Base-by-base conservation (phyloP, 2,113 vertebrate genomes). In the Gadus macrocephalus region DNA sequence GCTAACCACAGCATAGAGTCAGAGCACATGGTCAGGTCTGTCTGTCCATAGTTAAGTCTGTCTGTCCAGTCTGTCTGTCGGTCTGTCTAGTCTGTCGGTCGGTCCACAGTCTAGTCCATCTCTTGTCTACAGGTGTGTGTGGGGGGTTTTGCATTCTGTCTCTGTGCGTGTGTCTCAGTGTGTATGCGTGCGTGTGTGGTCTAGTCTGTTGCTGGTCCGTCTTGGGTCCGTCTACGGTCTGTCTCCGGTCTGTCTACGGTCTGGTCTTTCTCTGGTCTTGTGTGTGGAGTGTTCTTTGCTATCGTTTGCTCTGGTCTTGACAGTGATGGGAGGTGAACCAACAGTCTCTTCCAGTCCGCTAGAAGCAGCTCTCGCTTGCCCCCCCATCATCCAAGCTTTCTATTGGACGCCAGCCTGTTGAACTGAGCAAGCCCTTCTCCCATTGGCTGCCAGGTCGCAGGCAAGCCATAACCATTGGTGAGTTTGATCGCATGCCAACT, bases 401-500 rank as follows among this genome's bases (percentile, higher is more conserved):
- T 59, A 81, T 74, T 76, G 73, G 76, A 38, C 8, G 42, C 42
- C 42, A 49, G 42, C 42, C 42, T 9, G 42, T 49, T 49, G 42
- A 49, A 49, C 72, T 83, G 63, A 85, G 76, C 60, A 28, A 78
- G 78, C 66, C 67, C 77, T 73, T 76, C 73, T 84, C 87, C 85
- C 81, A 85, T 84, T 74, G 75, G 79, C 85, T 82, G 73, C 76
- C 70, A 68, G 74, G 76, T 78, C 84, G 77, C 75, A 70, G 74
- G 70, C 76, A 83, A 83, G 77, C 81, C 6, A 62, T 72, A 82
- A 64, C 64, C 68, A 84, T 84, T 83, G 77, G 82, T 86, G 83
- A 81, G 80, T 88, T 83, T 38, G 15, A 76, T 66, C 79, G 75
- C 66, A 49, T 66, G 71, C 79, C 68, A 81, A 78, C 82, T 49